phyloP scores from a whole-genome alignment of 2,113 vertebrate species.

The Phrynocephalus versicolor region DNA sequence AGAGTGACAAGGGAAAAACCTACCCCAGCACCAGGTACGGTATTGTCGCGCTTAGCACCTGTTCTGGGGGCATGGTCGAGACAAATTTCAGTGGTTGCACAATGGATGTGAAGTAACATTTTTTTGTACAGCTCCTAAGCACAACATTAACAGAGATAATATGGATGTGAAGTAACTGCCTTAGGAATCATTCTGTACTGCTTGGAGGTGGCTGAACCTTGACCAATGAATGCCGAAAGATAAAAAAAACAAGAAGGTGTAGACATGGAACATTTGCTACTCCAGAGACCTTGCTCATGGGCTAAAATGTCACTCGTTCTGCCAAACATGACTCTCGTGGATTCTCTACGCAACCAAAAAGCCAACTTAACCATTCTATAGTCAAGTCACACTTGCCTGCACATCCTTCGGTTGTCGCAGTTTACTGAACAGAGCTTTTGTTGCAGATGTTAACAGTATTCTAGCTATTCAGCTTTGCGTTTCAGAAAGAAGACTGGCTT shows the following conservation, averaged over 20 bases:
- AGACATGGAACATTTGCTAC: conserved; percentile 37
- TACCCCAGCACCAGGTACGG: too few relatives aligned
- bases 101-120: too few relatives aligned
- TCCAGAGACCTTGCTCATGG: conserved; percentile 18
- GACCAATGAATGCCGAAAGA: conserved; percentile 18
- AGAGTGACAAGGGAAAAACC: too few relatives aligned
- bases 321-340: not conserved
- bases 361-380: not conserved
- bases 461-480: not conserved
- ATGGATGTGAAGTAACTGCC: too few relatives aligned
- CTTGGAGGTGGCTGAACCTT: conserved; percentile 4
- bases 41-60: too few relatives aligned
- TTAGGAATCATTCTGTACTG: conserved; percentile 9
- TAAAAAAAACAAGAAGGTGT: conserved; percentile 26
- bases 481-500: not conserved
- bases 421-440: not conserved
- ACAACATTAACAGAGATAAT: too few relatives aligned
- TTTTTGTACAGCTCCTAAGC: too few relatives aligned
- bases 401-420: not conserved
- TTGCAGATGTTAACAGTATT: not conserved
- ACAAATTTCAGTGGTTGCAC: too few relatives aligned
- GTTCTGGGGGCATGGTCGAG: too few relatives aligned
- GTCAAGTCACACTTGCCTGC: not conserved
- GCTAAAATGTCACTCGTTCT: not conserved
- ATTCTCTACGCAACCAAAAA: not conserved